Conservation (phyloP, 2,888 invertebrate genomes). For the Gisinianus flammeolus region DNA sequence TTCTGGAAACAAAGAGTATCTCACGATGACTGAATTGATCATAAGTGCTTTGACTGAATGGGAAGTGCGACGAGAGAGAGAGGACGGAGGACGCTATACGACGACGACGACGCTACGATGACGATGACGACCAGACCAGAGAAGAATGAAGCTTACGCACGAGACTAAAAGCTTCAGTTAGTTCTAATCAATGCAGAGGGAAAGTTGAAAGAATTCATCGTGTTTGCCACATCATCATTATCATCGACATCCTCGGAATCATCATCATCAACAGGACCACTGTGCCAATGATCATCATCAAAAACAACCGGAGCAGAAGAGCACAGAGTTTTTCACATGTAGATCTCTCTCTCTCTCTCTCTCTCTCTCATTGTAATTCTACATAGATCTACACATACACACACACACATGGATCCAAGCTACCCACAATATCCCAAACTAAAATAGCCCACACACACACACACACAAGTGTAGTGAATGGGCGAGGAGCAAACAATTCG, state of each 20-base stretch:
- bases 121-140: background rate
- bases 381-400: background rate
- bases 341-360: too few relatives aligned
- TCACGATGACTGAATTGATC: slow-evolving; percentile 32
- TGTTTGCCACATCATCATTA: slow-evolving; percentile 32
- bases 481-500: slow-evolving; percentile 1
- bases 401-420: too few relatives aligned
- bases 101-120: background rate
- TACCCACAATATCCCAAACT: background rate
- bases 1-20: slow-evolving; percentile 19
- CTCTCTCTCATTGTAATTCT: too few relatives aligned
- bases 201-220: slow-evolving; percentile 27
- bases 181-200: slow-evolving; percentile 31
- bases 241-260: background rate
- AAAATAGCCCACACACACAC: background rate
- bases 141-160: background rate
- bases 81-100: background rate
- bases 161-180: slow-evolving; percentile 28
- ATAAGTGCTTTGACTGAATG: slow-evolving; percentile 24
- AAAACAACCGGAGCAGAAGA: slow-evolving; percentile 24
- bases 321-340: background rate
- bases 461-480: slow-evolving; percentile 20
- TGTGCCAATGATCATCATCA: slow-evolving; percentile 2
- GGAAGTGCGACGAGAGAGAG: background rate
- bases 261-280: background rate